Base-by-base conservation (phyloP, 2,888 invertebrate genomes). In the Melangyna quadrimaculata region DNA sequence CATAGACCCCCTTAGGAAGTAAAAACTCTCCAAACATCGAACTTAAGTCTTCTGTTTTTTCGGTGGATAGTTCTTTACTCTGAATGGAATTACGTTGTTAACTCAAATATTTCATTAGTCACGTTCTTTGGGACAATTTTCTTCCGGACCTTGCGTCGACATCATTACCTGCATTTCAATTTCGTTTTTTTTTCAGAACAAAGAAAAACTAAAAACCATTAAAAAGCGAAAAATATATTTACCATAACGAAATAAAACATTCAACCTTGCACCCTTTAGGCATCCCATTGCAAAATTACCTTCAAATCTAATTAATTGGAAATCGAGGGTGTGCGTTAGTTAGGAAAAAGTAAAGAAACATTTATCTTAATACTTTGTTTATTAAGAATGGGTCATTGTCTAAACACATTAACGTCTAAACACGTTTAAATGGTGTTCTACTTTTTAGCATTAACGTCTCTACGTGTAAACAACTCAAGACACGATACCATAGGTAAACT, bases 391-490 rank as follows among this genome's bases (percentile, higher is more conserved):
- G 72, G 61, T 35, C 69, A 82, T 73, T 51, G 53, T 73, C 67
- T 73, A 78, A 82, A 82, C 82, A 78, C 37, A 59, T 63, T 43
- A 40, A 10, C 40, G 70, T 69, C 78, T 77, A 48, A 71, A 43
- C 53, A 43, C 51, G 63, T 63, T 74, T 63, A 63, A 53, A 29
- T 40, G 35, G 43, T 78, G 78, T 73, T 63, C 67, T 37, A 61
- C 45, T 74, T 74, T 74, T 61, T 19, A 74, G 27, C 32, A 48
- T 82, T 61, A 78, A 78, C 59, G 69, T 82, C 67, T 71, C 12
- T 37, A 61, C 59, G 71, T 67, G 59, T 72, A 73, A 78, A 72
- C 77, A 81, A 27, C 17, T 51, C 40, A 40, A 10, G 3, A 73
- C 40, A 40, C n/a, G 3, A 73, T 14, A 24, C 24, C 24, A 65